These are phyloP conservation scores for Yponomeuta evonymella DNA, from an alignment of 2,888 invertebrate species.

Conservation along the genomic window DNA sequence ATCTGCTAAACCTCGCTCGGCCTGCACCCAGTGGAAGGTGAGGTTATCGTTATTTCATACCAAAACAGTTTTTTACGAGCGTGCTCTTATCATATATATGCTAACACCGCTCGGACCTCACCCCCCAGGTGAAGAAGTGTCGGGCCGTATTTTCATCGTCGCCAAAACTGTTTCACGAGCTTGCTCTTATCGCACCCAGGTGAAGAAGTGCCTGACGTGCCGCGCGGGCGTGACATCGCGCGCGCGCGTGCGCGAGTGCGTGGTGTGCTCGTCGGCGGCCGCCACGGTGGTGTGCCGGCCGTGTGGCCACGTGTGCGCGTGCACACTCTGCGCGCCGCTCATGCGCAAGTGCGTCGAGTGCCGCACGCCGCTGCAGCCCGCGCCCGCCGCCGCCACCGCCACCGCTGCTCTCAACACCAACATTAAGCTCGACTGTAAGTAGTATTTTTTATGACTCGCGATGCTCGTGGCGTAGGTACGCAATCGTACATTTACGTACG, in stretches of 20 bases:
- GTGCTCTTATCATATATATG: no score
- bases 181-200: slow-evolving; percentile 46
- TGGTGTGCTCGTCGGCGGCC: slow-evolving; percentile 96
- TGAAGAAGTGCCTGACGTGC: slow-evolving; percentile 96
- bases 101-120: no score
- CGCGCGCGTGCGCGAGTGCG: slow-evolving; percentile 94
- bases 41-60: no score
- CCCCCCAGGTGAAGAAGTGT: no score
- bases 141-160: no score
- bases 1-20: no score
- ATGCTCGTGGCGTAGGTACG: no score
- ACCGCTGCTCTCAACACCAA: slow-evolving; percentile 23
- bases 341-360: slow-evolving; percentile 99
- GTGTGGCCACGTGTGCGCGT: slow-evolving; percentile 96
- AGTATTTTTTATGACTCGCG: no score
- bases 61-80: no score
- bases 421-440: neutral
- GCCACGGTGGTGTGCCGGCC: slow-evolving; percentile 95
- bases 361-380: slow-evolving; percentile 83
- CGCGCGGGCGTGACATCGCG: slow-evolving; percentile 88
- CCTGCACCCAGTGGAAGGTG: no score
- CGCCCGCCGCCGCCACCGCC: slow-evolving; percentile 44
- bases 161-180: no score
- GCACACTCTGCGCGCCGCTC: slow-evolving; percentile 88
- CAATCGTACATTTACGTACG: slow-evolving; percentile 35